Percentiles rank a stretch among this genome's conserved stretches.
These are phyloP conservation scores for Callorhinus ursinus DNA, from an alignment of 2,113 vertebrate species.

Conservation along the genomic window DNA sequence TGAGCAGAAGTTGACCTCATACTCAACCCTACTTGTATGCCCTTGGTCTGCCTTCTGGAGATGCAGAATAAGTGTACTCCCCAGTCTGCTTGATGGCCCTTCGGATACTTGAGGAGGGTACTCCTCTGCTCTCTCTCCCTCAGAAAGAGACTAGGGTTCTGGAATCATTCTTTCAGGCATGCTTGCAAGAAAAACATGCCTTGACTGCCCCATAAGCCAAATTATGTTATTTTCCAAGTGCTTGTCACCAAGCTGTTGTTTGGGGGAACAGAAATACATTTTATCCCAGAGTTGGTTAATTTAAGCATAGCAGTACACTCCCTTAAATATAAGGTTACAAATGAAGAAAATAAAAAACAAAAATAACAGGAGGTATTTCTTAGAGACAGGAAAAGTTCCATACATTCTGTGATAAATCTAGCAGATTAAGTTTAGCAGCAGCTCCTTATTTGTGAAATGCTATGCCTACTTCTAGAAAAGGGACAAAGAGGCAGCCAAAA, in stretches of 20 bases:
- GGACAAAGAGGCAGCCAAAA: slow-evolving; percentile 32
- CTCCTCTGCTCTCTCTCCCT: neutral
- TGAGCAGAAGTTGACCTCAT: neutral
- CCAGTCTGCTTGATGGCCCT: neutral
- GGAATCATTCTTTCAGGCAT: neutral
- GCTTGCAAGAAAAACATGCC: neutral
- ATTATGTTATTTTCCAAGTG: neutral
- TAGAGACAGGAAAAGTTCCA: neutral
- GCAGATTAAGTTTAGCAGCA: slow-evolving; percentile 44
- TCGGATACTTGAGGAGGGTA: neutral
- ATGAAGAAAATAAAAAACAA: neutral
- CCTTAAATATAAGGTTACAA: slow-evolving; percentile 25
- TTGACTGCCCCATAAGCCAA: neutral
- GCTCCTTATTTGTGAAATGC: slow-evolving; percentile 74
- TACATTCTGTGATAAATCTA: neutral
- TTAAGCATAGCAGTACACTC: neutral
- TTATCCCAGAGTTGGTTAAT: neutral
- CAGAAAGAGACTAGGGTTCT: neutral
- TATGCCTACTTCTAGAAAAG: slow-evolving; percentile 76
- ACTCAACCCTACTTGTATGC: neutral
- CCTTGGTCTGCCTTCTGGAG: neutral
- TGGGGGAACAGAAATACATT: neutral
- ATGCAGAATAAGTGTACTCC: neutral
- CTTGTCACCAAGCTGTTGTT: neutral
- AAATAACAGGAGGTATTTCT: slow-evolving; percentile 2